These are phyloP conservation scores for Epizoanthus rinbou DNA, from an alignment of 92 coral and sea anemone species.

Conservation along the genomic window DNA sequence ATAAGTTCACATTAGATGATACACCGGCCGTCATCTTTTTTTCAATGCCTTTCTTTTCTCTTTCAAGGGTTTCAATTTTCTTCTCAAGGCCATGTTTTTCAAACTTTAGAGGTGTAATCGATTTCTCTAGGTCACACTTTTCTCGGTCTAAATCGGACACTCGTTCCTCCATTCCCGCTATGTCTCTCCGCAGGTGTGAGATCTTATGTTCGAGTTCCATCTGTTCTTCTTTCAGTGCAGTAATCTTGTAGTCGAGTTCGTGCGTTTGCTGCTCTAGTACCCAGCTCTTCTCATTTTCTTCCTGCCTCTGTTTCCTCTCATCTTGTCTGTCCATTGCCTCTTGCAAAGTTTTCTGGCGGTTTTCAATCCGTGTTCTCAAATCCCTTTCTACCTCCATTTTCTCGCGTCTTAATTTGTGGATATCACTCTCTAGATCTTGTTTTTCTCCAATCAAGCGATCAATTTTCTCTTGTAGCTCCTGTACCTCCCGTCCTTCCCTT, in stretches of 20 bases:
- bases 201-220: constrained; percentile 62
- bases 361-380: constrained; percentile 39
- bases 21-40: background rate
- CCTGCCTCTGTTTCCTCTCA: constrained; percentile 20
- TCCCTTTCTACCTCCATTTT: constrained; percentile 42
- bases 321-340: constrained; percentile 13
- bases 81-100: constrained; percentile 64
- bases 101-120: constrained; percentile 44
- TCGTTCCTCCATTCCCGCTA: constrained; percentile 60
- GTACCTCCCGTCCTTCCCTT: constrained; percentile 39
- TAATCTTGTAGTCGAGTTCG: constrained; percentile 59
- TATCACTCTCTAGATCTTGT: constrained; percentile 50
- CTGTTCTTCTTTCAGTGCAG: constrained; percentile 66
- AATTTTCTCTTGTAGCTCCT: constrained; percentile 60
- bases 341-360: constrained; percentile 27
- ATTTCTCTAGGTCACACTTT: constrained; percentile 49
- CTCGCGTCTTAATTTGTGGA: constrained; percentile 46
- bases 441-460: constrained; percentile 49
- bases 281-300: constrained; percentile 29
- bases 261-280: constrained; percentile 56
- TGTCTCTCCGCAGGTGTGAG: constrained; percentile 68
- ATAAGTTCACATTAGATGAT: background rate
- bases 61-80: constrained; percentile 48
- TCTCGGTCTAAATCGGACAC: constrained; percentile 48
- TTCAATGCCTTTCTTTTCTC: constrained; percentile 42